A percentile compares a stretch with the other conserved stretches of the same genome.
Evolutionary conservation across 2,113 vertebrate species (phyloP).

Genomic region (Pungitius pungitius): DNA sequence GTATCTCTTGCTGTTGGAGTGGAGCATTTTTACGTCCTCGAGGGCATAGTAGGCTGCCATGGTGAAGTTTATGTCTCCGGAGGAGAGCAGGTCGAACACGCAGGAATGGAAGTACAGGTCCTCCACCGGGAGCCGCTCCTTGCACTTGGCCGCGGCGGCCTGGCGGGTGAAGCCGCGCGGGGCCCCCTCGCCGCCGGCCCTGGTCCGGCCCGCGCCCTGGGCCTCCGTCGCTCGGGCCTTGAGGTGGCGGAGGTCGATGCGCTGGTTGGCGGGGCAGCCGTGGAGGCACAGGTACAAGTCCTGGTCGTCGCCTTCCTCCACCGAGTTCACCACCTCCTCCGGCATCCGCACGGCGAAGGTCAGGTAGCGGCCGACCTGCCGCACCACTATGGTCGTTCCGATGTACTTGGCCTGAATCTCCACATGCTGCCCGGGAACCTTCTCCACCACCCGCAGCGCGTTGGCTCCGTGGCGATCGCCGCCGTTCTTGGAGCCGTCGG

Average conservation of each 20-base stretch:
- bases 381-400: constrained; percentile 94
- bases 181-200: constrained; percentile 52
- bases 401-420: constrained; percentile 98
- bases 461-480: constrained; percentile 91
- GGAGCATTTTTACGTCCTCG: constrained; percentile 95
- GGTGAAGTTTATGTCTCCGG: constrained; percentile 95
- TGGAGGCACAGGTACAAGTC: constrained; percentile 96
- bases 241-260: constrained; percentile 89
- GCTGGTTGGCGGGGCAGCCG: constrained; percentile 91
- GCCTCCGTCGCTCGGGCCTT: constrained; percentile 74
- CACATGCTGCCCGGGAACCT: constrained; percentile 92
- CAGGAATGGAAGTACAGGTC: constrained; percentile 98
- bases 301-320: constrained; percentile 91
- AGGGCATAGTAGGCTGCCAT: constrained; percentile 97
- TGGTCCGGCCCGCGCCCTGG: constrained; percentile 39
- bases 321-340: constrained; percentile 90
- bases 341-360: constrained; percentile 97
- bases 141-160: constrained; percentile 89
- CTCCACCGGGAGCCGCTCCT: constrained; percentile 93
- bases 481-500: constrained; percentile 92
- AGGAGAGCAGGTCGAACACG: constrained; percentile 95
- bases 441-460: constrained; percentile 92
- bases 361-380: constrained; percentile 95
- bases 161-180: constrained; percentile 85
- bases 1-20: constrained; percentile 91